Evolutionary conservation across 35 echinoderm and acorn worm species (phyloP), one percentile per base, ranked within the genome.

Genomic region (Stichopus chloronotus): DNA sequence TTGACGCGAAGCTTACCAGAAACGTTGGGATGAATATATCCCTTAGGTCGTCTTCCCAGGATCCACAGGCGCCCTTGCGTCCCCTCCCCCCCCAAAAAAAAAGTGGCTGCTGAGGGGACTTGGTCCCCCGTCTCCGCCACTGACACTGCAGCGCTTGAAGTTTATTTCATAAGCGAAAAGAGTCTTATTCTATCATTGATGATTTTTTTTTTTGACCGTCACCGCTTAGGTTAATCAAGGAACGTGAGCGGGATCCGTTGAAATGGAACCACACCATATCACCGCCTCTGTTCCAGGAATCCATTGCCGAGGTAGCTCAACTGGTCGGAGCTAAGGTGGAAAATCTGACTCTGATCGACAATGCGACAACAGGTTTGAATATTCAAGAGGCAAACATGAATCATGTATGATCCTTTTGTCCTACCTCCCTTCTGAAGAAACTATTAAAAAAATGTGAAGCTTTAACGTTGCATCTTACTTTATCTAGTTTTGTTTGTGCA

Each of bases 341-440:
- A 54, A 83, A 83, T 56, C 16, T 83, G 5, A 83, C 79, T 25
- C 16, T 83, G 4, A 83, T 83, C 55, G 79, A 83, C 19, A 83
- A 83, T n/a, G 17, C 79, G 54, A 83, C 79, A 4, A 83, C 79
- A 83, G 79, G 79, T 83, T 54, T 13, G 14, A 19, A 78, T 17
- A 78, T 63, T 17, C 8, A 78, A 78, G 11, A 8, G 8, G 8
- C 8, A 17, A 17, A 9, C 8, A 17, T 17, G 63, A 68, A 17
- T 17, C 63, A 17, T 68, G 63, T 68, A 68, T 8, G 8, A 8
- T 68, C 63, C 17, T 17, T 68, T 68, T 68, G 17, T 9, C 8
- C 17, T 8, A 68, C 8, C 17, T 17, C 8, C 8, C 8, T 68
- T 9, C 63, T 68, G 8, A 9, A 17, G 17, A 9, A 19, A 10